Evolutionary conservation across 2,113 vertebrate genomes (phyloP).

Genomic region (Dolichotis patagonum): DNA sequence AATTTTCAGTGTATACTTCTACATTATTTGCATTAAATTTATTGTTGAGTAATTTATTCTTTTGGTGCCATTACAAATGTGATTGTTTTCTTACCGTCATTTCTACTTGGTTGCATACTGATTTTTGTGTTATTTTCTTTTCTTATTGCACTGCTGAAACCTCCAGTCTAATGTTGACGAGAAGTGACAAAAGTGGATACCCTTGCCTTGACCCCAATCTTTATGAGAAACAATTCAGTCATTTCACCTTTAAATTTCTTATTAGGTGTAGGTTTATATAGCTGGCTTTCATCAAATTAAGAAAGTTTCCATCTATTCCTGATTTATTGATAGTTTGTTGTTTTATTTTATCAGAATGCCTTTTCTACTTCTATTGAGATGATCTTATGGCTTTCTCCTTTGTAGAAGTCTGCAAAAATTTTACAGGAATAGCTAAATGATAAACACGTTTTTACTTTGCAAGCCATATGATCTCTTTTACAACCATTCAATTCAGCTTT

Average conservation of each 20-base stretch:
- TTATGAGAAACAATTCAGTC: background rate
- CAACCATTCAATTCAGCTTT: background rate
- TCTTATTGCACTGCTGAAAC: background rate
- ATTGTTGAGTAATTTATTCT: background rate
- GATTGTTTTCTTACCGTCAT: background rate
- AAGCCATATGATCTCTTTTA: background rate
- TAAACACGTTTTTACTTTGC: background rate
- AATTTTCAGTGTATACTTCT: background rate
- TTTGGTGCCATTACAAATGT: background rate
- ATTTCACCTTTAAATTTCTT: background rate
- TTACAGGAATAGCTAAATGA: background rate
- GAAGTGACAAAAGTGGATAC: background rate
- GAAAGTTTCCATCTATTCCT: background rate
- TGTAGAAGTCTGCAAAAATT: too few relatives aligned
- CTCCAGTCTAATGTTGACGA: background rate
- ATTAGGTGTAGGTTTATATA: background rate
- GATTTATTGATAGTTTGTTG: background rate
- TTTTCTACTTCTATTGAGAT: background rate
- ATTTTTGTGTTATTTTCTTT: background rate
- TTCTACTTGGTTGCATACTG: background rate
- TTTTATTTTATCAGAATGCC: conserved; percentile 26
- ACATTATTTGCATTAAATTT: background rate
- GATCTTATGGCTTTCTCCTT: conserved; percentile 3
- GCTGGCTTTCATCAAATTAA: background rate
- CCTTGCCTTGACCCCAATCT: background rate